Conservation (phyloP, 2,797 vertebrate species). For the Pelobates cultripes region DNA sequence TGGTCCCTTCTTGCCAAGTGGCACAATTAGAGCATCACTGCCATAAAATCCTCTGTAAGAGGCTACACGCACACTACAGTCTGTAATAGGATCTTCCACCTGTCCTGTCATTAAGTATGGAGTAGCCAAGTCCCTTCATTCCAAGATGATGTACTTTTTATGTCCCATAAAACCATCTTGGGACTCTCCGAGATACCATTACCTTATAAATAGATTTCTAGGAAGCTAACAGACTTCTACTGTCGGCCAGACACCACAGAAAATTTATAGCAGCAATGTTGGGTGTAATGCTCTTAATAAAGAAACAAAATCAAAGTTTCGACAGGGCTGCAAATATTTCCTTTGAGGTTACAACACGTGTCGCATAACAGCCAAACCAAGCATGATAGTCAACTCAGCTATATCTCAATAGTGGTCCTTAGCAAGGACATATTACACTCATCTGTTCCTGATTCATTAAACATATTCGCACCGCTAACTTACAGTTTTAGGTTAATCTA, state of each 20-base stretch:
- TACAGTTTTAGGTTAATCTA: too few species aligned
- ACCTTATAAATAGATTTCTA: slow-evolving; percentile 46
- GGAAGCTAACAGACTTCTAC: slow-evolving; percentile 42
- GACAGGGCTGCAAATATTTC: not conserved
- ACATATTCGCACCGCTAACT: too few species aligned
- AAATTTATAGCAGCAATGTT: not conserved
- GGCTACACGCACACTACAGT: slow-evolving; percentile 35
- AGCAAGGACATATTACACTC: too few species aligned
- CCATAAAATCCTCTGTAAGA: slow-evolving; percentile 32
- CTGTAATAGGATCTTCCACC: slow-evolving; percentile 44
- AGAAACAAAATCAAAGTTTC: not conserved
- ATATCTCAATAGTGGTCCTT: not conserved
- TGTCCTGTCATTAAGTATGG: slow-evolving; percentile 35
- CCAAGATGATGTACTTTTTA: slow-evolving; percentile 44
- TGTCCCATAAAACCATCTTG: slow-evolving; percentile 39
- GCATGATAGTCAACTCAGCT: not conserved
- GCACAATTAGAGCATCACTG: slow-evolving; percentile 37
- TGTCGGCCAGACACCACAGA: slow-evolving; percentile 19
- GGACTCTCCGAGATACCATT: slow-evolving; percentile 51
- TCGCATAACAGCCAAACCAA: not conserved
- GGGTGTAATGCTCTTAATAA: not conserved
- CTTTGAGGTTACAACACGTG: not conserved
- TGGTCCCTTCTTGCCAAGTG: slow-evolving; percentile 52
- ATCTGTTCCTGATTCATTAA: too few species aligned
- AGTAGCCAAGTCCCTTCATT: slow-evolving; percentile 42